Conservation (phyloP, 2,113 vertebrate species). For the Cynopterus brachyotis region DNA sequence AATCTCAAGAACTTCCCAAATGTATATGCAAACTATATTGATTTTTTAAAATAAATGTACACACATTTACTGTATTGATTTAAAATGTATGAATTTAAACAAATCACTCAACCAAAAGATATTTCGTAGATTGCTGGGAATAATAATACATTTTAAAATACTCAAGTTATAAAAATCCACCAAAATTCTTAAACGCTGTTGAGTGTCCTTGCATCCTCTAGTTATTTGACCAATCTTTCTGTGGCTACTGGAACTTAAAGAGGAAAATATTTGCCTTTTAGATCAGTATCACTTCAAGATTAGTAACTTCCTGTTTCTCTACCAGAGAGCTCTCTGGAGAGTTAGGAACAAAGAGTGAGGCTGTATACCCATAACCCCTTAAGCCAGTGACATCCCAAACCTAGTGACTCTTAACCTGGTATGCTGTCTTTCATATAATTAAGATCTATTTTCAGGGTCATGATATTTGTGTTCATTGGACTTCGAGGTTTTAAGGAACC, state of each 20-base stretch:
- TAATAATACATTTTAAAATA: not conserved
- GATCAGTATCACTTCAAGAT: not conserved
- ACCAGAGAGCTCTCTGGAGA: not conserved
- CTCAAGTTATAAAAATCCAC: not conserved
- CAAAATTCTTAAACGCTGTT: not conserved
- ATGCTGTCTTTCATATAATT: not conserved
- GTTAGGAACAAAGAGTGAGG: not conserved
- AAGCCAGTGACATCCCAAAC: not conserved
- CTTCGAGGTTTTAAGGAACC: not conserved
- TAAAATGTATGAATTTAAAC: not conserved
- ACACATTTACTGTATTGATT: not conserved
- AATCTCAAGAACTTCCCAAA: not conserved
- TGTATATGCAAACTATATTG: not conserved
- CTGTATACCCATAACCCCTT: not conserved
- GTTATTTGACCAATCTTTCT: not conserved
- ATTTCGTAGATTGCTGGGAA: not conserved
- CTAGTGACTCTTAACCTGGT: not conserved
- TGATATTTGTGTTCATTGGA: not conserved
- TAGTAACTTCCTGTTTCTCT: not conserved
- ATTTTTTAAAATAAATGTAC: not conserved
- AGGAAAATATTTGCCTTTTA: not conserved
- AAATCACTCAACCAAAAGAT: constrained; percentile 19
- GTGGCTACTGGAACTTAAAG: not conserved
- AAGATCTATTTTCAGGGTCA: not conserved
- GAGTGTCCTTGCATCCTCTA: not conserved